Evolutionary conservation across 1,140 invertebrate genomes (phyloP).

Genomic region (Caenorhabditis remanei): DNA sequence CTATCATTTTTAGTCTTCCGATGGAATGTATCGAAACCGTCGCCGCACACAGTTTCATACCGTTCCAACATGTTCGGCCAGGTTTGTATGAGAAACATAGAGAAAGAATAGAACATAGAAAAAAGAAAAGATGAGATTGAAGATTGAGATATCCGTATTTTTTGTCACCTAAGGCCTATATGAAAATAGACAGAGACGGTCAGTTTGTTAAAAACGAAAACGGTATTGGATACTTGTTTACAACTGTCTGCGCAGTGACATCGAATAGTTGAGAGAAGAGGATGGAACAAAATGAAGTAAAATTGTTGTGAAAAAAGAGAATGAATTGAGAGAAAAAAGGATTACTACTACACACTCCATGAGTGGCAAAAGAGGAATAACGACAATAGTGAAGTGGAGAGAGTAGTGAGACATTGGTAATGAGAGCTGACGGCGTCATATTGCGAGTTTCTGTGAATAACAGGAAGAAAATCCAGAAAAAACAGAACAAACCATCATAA

Average conservation of each 20-base stretch:
- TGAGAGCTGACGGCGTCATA: neutral
- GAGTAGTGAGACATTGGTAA: neutral
- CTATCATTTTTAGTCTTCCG: slow-evolving; percentile 9
- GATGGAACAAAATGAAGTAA: neutral
- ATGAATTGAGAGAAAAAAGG: slow-evolving; percentile 48
- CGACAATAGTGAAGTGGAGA: neutral
- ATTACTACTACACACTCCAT: slow-evolving; percentile 9
- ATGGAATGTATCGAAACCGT: neutral
- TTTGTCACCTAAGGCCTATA: neutral
- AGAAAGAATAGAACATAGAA: neutral
- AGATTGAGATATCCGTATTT: neutral
- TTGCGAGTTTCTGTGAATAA: too few species aligned
- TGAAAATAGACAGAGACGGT: too few species aligned
- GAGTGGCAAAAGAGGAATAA: neutral
- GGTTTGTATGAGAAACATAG: neutral
- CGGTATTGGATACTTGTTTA: slow-evolving; percentile 33
- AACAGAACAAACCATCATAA: too few species aligned
- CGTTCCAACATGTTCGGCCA: neutral
- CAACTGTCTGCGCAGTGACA: neutral
- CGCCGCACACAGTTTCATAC: neutral
- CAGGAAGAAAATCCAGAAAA: too few species aligned
- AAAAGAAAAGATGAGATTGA: neutral
- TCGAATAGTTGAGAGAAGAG: neutral
- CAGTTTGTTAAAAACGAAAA: neutral
- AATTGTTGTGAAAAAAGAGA: neutral